A percentile compares a stretch with the other conserved stretches of the same genome.
Evolutionary conservation across 2,888 invertebrate species (phyloP).

Genomic region (Phyto melanocephala): DNA sequence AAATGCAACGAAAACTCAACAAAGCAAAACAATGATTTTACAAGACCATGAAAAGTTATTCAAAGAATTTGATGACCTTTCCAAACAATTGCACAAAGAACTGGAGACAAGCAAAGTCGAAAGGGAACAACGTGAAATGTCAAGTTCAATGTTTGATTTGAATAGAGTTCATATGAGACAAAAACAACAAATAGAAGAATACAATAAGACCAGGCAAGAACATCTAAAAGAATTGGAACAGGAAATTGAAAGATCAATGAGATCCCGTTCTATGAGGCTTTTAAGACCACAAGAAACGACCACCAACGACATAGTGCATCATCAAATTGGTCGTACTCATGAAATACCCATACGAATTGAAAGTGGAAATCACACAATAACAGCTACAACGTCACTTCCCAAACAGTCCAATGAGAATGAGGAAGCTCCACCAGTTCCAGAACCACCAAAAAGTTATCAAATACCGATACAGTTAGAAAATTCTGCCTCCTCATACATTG

Average conservation of each 20-base stretch:
- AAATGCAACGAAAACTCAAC: not conserved
- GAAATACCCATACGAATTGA: constrained; percentile 67
- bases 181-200: constrained; percentile 68
- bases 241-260: constrained; percentile 72
- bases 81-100: constrained; percentile 75
- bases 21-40: constrained; percentile 57
- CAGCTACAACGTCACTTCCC: not conserved
- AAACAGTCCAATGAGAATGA: constrained; percentile 19
- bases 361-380: constrained; percentile 28
- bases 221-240: constrained; percentile 73
- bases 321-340: constrained; percentile 54
- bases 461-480: constrained; percentile 71
- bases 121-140: constrained; percentile 70
- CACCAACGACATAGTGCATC: not conserved
- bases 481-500: not conserved
- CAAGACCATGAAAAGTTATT: constrained; percentile 77
- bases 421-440: constrained; percentile 45
- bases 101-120: constrained; percentile 72
- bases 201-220: constrained; percentile 71
- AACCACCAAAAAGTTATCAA: constrained; percentile 59
- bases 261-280: constrained; percentile 60
- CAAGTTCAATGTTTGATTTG: constrained; percentile 73
- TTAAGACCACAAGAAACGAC: not conserved
- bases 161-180: constrained; percentile 67
- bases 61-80: constrained; percentile 78